Conservation (phyloP, 2,113 vertebrate genomes). For the Sardina pilchardus region DNA sequence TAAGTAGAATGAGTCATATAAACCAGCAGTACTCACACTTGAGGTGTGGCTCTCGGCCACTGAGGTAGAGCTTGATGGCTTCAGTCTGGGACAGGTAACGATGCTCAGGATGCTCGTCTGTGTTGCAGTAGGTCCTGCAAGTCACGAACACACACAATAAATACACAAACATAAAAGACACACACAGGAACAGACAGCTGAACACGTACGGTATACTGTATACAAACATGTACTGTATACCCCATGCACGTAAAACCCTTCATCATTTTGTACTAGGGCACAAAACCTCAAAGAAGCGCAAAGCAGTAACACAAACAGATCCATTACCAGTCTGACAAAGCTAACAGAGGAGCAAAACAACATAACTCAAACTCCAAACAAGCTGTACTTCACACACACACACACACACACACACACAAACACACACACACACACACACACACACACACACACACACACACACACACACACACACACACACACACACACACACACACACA, state of each 20-base stretch:
- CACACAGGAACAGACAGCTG: neutral
- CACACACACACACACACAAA: conserved; percentile 18
- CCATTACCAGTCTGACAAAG: neutral
- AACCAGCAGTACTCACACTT: conserved; percentile 78
- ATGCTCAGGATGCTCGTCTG: conserved; percentile 87
- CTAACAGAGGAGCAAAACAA: neutral
- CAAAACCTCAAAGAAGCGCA: neutral
- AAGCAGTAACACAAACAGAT: conserved; percentile 14
- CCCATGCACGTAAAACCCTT: neutral
- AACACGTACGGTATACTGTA: neutral
- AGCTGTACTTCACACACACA: neutral
- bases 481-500: conserved; percentile 18
- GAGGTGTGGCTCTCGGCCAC: conserved; percentile 85
- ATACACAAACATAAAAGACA: neutral
- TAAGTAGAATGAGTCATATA: no score
- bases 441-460: neutral
- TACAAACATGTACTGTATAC: conserved; percentile 7
- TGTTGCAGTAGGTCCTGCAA: conserved; percentile 95
- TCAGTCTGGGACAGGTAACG: conserved; percentile 89
- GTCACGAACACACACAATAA: conserved; percentile 21
- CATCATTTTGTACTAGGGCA: neutral
- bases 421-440: neutral
- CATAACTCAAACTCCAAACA: neutral
- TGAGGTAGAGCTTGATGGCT: conserved; percentile 93
- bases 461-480: conserved; percentile 19